Conservation (phyloP, 2,797 vertebrate species). For the Cossypha niveicapilla region DNA sequence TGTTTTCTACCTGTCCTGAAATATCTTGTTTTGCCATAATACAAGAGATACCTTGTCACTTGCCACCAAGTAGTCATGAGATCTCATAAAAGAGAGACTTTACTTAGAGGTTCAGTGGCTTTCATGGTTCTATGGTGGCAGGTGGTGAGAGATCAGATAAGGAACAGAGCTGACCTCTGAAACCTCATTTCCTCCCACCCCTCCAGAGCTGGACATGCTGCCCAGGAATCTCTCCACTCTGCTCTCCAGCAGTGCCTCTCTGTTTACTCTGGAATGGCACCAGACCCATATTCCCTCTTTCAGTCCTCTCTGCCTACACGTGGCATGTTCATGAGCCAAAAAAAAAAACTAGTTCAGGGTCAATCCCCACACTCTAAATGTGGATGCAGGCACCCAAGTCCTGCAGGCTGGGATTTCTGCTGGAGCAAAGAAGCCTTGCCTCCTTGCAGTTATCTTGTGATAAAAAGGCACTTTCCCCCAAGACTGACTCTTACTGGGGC, state of each 20-base stretch:
- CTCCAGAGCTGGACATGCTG: fast-evolving
- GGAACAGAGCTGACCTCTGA: neutral
- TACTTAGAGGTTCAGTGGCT: neutral
- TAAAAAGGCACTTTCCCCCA: neutral
- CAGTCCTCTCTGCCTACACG: neutral
- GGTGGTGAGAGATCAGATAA: neutral
- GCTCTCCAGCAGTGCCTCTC: neutral
- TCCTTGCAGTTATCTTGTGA: fast-evolving
- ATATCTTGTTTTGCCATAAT: neutral
- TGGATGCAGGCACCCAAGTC: neutral
- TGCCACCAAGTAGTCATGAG: neutral
- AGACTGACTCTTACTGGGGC: neutral
- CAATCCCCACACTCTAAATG: neutral
- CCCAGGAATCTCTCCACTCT: neutral
- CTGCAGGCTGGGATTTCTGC: neutral
- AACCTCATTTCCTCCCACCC: neutral
- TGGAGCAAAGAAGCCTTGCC: neutral
- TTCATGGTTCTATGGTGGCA: neutral
- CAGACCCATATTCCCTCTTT: neutral
- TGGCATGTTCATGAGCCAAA: neutral
- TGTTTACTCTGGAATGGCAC: neutral
- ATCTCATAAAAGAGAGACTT: neutral
- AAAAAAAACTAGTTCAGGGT: neutral
- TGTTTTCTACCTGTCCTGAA: neutral
- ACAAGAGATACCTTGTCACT: neutral